These are phyloP conservation scores for Drosophila mauritiana DNA, from an alignment of 1,140 invertebrate species.

Conservation along the genomic window DNA sequence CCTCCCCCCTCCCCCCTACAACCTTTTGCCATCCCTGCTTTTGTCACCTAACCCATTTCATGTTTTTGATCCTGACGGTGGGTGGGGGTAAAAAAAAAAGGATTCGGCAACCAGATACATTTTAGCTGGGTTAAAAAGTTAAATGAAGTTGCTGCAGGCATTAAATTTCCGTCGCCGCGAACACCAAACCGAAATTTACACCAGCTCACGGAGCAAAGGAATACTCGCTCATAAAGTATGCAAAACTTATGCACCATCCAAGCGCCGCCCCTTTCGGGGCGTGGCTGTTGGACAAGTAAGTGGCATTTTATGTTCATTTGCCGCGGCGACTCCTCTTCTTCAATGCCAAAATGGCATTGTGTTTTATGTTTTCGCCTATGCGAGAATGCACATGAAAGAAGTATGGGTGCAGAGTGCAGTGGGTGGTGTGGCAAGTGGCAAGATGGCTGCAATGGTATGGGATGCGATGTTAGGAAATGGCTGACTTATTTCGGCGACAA, in stretches of 20 bases:
- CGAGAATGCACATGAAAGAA: constrained; percentile 41
- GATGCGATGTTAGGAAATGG: constrained; percentile 29
- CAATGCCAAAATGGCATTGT: constrained; percentile 62
- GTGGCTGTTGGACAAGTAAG: constrained; percentile 67
- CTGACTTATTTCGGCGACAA: constrained; percentile 71
- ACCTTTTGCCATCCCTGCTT: constrained; percentile 3
- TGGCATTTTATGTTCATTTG: constrained; percentile 82
- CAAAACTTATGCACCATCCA: constrained; percentile 53
- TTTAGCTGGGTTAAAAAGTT: constrained; percentile 74
- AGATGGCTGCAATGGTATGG: too few relatives aligned
- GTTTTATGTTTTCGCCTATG: constrained; percentile 70
- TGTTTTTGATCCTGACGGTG: constrained; percentile 20
- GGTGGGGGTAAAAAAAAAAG: constrained; percentile 13
- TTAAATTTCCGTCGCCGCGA: constrained; percentile 62
- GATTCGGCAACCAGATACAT: constrained; percentile 43
- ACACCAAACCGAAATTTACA: constrained; percentile 46
- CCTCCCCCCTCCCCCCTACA: too few relatives aligned
- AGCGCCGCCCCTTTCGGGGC: constrained; percentile 11
- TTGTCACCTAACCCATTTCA: constrained; percentile 58
- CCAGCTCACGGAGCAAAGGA: not conserved
- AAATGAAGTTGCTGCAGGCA: constrained; percentile 77
- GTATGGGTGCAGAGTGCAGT: not conserved
- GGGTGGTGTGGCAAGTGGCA: not conserved
- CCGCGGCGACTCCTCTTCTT: constrained; percentile 35
- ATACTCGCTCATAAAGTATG: constrained; percentile 43